Conservation (phyloP, 2,113 vertebrate genomes). For the Montifringilla adamsi region DNA sequence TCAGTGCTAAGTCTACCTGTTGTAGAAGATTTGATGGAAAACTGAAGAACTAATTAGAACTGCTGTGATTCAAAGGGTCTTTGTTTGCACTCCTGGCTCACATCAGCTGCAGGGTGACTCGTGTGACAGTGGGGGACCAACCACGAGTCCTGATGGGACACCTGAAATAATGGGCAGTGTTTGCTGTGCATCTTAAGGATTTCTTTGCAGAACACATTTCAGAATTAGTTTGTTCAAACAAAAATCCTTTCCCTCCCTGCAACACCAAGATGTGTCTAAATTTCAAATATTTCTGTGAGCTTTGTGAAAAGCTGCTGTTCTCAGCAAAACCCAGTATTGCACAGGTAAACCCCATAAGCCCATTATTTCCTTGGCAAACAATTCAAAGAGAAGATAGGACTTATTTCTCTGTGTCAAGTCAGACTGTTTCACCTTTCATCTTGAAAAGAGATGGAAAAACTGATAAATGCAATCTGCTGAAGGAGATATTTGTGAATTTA, state of each 20-base stretch:
- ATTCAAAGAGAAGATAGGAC: constrained; percentile 43
- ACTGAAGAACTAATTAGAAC: neutral
- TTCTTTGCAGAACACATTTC: neutral
- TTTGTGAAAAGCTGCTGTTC: constrained; percentile 1
- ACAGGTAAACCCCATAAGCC: constrained; percentile 5
- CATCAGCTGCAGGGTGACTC: neutral
- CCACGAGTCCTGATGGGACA: neutral
- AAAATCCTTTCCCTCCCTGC: neutral
- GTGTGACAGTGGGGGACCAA: neutral
- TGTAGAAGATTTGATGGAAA: neutral
- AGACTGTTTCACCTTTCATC: constrained; percentile 50
- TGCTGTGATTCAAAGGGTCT: neutral
- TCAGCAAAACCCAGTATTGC: neutral
- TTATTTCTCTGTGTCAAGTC: constrained; percentile 30
- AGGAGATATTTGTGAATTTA: neutral
- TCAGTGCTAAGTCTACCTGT: neutral
- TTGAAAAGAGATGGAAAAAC: constrained; percentile 48
- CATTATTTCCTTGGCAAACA: constrained; percentile 42
- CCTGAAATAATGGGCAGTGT: neutral
- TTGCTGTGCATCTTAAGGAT: neutral
- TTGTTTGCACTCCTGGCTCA: neutral
- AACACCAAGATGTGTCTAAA: neutral
- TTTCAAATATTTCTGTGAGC: neutral
- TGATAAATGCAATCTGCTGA: constrained; percentile 31
- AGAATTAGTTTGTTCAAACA: neutral